Base-by-base conservation (phyloP, 1,140 invertebrate species). In the Gonioctena quinquepunctata region DNA sequence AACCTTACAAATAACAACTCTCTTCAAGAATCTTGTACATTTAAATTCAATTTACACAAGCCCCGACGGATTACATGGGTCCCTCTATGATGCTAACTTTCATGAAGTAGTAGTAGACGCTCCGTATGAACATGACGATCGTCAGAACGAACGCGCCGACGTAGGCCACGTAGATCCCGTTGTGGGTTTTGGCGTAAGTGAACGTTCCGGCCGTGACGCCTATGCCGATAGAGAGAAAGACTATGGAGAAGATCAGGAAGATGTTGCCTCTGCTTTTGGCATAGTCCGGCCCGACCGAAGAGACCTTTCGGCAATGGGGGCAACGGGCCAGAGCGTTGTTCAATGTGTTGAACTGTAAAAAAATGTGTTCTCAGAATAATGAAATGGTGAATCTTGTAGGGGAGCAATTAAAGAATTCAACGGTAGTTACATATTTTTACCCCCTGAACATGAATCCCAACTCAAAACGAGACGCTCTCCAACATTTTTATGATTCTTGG, bases 271-370 rank as follows among this genome's bases (percentile, higher is more conserved):
- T 87, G 70, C 88, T 89, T 75, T 91, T 88, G 26, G 93, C 91
- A 86, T 94, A 96, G 73, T 93, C 89, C 6, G 90, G 89, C 0
- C 95, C 95, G 67, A 97, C 95, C 27, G 94, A 95, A 27, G 95
- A 97, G 78, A 97, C 93, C 86, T 95, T 96, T 69, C 94, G 89
- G 85, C 96, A 98, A 84, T 97, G 94, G 28, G 96, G 96, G 88
- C 96, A 98, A 81, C 95, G 89, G n/a, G 96, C 96, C 68, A 98
- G 87, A 70, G 95, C 92, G 85, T 97, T 98, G 80, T 93, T 94
- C 80, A 96, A 85, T 71, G 94, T 94, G 83, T 97, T 96, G 82
- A 97, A 98, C 94, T 96, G 87, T 33, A 90, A 88, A 75, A 71
- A 69, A 82, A n/a, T n/a, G n/a, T n/a, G n/a, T n/a, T n/a, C n/a